These are phyloP conservation scores for Phymatocera aterrima DNA, from an alignment of 2,888 invertebrate genomes.

Conservation along the genomic window DNA sequence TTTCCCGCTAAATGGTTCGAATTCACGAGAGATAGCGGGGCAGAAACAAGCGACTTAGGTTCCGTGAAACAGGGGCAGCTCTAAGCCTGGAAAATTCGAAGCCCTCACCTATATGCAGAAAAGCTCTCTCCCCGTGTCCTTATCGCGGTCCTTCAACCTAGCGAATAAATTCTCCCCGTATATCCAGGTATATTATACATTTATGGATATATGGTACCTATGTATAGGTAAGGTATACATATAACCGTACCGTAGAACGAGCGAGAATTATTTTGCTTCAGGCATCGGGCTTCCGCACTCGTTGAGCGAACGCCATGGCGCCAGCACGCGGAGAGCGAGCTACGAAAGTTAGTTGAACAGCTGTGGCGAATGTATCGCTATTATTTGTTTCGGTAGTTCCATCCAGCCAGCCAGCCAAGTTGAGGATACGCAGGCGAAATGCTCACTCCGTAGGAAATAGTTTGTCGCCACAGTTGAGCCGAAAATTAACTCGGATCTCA, in stretches of 20 bases:
- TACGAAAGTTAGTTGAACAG: conserved; percentile 63
- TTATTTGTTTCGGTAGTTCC: conserved; percentile 63
- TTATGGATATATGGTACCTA: too few relatives aligned
- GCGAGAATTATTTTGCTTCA: conserved; percentile 40
- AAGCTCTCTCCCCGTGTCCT: background rate
- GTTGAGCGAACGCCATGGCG: conserved; percentile 20
- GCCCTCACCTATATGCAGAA: background rate
- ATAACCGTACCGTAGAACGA: background rate
- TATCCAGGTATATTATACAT: background rate
- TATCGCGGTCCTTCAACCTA: conserved; percentile 20
- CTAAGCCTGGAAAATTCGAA: conserved; percentile 10
- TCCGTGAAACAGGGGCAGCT: background rate
- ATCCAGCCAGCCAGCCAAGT: conserved; percentile 48
- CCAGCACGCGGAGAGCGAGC: conserved; percentile 18
- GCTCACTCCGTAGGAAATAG: conserved; percentile 18
- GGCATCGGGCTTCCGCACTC: conserved; percentile 31
- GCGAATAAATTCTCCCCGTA: background rate
- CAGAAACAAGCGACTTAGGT: conserved; percentile 9
- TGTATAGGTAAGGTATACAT: too few relatives aligned
- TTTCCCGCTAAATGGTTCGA: conserved; percentile 29
- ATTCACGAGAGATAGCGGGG: conserved; percentile 20
- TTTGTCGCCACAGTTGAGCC: conserved; percentile 37
- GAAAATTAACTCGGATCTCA: conserved; percentile 40
- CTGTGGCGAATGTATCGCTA: conserved; percentile 67
- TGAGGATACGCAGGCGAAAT: background rate